Base-by-base conservation (phyloP, 2,113 vertebrate genomes). In the Nothocercus nigrocapillus region DNA sequence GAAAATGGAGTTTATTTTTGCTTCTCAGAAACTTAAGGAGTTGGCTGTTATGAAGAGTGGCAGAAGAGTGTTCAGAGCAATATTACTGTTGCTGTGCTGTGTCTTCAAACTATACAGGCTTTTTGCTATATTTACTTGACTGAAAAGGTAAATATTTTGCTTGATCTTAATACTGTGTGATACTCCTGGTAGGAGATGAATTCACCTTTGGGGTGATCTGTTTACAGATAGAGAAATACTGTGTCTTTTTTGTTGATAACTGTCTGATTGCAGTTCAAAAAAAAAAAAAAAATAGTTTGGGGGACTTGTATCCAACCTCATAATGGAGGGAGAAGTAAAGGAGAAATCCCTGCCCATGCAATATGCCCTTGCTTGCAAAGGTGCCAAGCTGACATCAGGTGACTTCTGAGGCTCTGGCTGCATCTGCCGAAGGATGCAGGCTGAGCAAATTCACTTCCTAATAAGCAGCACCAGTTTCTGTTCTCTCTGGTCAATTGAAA, bases 251-350 rank as follows among this genome's bases (percentile, higher is more conserved):
- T 44, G 24, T 54, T 56, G 85, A 94, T 97, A 93, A 96, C 92
- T 91, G 90, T 92, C 94, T 84, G 91, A 94, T 93, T 95, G 77
- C 32, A 78, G 18, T 66, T 49, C 47, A 16, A 45, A 74, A 44
- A 36, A 36, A 36, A 36, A 36, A 36, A 36, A 53, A 81, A 89
- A 87, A 36, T 49, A 44, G 80, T 27, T 38, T 27, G 32, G 70
- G 42, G 72, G 64, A 73, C 72, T 67, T 47, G 81, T 47, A 18
- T 47, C 19, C 7, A 20, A 21, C 47, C 89, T 95, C 85, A 95
- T 95, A 74, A 59, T 32, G 74, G 70, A 25, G 53, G 49, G 63
- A 84, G 7, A 4, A 36, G 82, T 0, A 3, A 32, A 80, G 69
- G 58, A 44, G 34, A 21, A 18, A 19, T 8, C 13, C 17, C n/a